These are phyloP conservation scores for Drosophila sechellia DNA, from an alignment of 1,140 invertebrate genomes.

Conservation along the genomic window DNA sequence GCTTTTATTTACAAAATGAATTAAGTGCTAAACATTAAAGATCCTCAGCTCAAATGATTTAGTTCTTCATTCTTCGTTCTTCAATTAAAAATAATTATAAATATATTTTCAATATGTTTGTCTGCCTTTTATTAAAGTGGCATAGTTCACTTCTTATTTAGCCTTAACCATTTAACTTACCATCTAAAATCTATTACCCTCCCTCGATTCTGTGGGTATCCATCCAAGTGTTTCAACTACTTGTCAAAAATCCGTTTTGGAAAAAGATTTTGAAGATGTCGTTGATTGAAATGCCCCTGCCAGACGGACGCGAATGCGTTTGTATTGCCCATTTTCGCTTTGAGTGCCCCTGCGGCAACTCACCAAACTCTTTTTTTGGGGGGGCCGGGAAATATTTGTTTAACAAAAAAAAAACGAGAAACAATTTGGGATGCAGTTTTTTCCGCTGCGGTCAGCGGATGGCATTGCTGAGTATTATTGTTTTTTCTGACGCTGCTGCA, in stretches of 20 bases:
- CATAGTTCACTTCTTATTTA: no score
- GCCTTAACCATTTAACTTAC: no score
- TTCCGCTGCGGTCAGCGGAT: slow-evolving; percentile 52
- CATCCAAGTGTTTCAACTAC: slow-evolving; percentile 36
- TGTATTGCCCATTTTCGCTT: slow-evolving; percentile 45
- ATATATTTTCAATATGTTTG: no score
- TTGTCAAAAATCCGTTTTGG: slow-evolving; percentile 73
- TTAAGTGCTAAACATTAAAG: no score
- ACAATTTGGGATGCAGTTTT: slow-evolving; percentile 68
- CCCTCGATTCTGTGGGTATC: background rate
- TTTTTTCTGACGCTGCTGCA: slow-evolving; percentile 37
- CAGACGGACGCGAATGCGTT: slow-evolving; percentile 20
- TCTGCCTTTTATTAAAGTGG: no score
- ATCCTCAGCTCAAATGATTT: no score
- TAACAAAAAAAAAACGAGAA: slow-evolving; percentile 34
- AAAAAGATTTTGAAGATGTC: slow-evolving; percentile 41
- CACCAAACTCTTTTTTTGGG: slow-evolving; percentile 15
- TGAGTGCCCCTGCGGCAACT: slow-evolving; percentile 10
- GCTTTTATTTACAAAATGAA: no score
- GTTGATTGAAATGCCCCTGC: slow-evolving; percentile 24
- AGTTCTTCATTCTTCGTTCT: no score
- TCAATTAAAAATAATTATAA: no score
- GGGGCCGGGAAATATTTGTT: slow-evolving; percentile 27
- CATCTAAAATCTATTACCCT: no score
- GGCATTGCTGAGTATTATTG: slow-evolving; percentile 53